These are phyloP conservation scores for Acanthurus tractus DNA, from an alignment of 2,797 vertebrate genomes.

Conservation along the genomic window DNA sequence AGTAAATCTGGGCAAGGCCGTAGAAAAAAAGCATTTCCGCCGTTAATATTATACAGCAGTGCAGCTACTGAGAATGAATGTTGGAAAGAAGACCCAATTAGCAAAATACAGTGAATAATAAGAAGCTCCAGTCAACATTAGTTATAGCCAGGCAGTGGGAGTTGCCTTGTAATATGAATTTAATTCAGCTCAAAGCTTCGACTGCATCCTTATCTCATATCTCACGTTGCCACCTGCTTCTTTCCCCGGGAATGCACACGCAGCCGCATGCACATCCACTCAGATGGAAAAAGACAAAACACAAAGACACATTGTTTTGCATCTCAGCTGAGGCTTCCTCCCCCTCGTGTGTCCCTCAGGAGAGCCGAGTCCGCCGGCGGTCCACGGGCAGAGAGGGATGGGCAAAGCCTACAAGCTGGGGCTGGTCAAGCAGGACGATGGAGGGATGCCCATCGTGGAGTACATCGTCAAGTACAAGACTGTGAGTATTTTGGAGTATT, in stretches of 20 bases:
- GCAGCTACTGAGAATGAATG: conserved; percentile 40
- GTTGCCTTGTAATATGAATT: conserved; percentile 57
- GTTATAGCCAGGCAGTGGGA: conserved; percentile 52
- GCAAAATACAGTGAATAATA: conserved; percentile 65
- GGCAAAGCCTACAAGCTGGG: conserved; percentile 95
- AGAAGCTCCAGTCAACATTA: conserved; percentile 60
- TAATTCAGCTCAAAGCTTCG: conserved; percentile 56
- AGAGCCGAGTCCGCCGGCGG: conserved; percentile 95
- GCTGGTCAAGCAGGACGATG: conserved; percentile 97
- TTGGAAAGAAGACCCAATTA: conserved; percentile 59
- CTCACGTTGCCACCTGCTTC: conserved; percentile 65
- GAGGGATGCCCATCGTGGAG: conserved; percentile 97
- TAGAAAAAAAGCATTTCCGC: conserved; percentile 27
- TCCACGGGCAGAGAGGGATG: conserved; percentile 93
- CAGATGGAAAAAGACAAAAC: conserved; percentile 8
- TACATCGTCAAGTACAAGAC: conserved; percentile 98
- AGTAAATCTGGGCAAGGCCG: conserved; percentile 58
- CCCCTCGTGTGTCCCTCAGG: conserved; percentile 79
- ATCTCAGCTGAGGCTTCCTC: conserved; percentile 11
- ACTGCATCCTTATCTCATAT: conserved; percentile 60
- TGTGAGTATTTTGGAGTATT: conserved; percentile 85
- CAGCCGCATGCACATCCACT: neutral
- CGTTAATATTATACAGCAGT: conserved; percentile 38
- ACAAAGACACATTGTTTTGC: conserved; percentile 31
- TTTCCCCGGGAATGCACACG: conserved; percentile 23